Evolutionary conservation across 2,797 vertebrate genomes (phyloP).

Genomic region (Alca torda): DNA sequence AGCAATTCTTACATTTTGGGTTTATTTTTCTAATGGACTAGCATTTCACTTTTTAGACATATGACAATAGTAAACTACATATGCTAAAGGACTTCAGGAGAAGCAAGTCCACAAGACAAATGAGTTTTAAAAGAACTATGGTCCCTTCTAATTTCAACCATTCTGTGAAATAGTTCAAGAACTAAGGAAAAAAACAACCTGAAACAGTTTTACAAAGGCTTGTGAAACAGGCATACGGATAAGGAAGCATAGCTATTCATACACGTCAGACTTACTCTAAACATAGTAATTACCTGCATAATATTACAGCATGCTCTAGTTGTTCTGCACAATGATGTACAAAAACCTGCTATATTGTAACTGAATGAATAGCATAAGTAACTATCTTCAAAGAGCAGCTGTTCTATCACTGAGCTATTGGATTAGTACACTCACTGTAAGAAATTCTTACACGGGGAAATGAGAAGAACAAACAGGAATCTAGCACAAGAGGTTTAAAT

Average conservation of each 20-base stretch:
- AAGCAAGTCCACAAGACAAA: background rate
- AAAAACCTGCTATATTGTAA: background rate
- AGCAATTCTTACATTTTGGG: background rate
- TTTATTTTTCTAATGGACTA: background rate
- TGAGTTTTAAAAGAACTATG: background rate
- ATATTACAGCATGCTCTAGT: background rate
- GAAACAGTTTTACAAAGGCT: background rate
- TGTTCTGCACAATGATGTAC: background rate
- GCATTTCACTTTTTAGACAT: background rate
- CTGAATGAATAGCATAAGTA: background rate
- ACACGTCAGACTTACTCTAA: background rate
- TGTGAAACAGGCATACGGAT: background rate
- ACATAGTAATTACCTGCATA: background rate
- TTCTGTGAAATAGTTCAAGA: background rate
- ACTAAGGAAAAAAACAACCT: background rate
- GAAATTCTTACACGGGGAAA: background rate
- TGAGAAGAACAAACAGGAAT: background rate
- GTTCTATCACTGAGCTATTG: background rate
- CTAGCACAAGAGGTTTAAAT: fast-evolving
- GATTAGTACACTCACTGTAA: background rate
- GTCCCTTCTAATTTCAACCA: background rate
- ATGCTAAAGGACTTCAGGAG: background rate
- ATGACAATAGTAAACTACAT: background rate
- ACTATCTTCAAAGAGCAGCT: background rate
- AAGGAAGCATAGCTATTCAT: background rate